Evolutionary conservation across 2,797 vertebrate species (phyloP).

Genomic region (Propithecus deckenii): DNA sequence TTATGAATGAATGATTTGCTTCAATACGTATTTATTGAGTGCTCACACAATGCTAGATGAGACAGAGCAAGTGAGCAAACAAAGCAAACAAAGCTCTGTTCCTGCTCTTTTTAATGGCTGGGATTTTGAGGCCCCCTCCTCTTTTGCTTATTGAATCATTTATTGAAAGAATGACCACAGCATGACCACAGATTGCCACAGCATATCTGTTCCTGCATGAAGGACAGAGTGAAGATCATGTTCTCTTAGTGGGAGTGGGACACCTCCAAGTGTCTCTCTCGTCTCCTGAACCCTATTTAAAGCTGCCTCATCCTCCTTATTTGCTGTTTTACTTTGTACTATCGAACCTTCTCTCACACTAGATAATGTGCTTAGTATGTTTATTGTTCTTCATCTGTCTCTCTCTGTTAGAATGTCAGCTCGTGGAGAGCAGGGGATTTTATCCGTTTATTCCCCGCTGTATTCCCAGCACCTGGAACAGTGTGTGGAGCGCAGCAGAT

Average conservation of each 20-base stretch:
- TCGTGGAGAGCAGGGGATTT: background rate
- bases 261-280: background rate
- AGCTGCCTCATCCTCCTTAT: background rate
- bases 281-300: background rate
- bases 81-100: background rate
- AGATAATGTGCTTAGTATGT: background rate
- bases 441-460: background rate
- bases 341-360: background rate
- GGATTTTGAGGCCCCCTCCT: background rate
- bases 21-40: background rate
- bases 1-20: background rate
- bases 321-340: background rate
- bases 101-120: background rate
- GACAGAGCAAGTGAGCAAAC: no score
- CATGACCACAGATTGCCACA: no score
- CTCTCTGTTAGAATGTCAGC: background rate
- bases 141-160: background rate
- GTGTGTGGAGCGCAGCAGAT: background rate
- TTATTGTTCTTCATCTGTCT: background rate
- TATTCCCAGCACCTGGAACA: background rate
- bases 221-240: no score
- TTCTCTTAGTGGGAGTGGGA: background rate
- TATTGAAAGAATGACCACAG: background rate
- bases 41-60: background rate
- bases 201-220: fast-evolving